Evolutionary conservation across 1,140 invertebrate genomes (phyloP), one percentile per base, ranked within the genome.

Genomic region (Antheraea mylitta): DNA sequence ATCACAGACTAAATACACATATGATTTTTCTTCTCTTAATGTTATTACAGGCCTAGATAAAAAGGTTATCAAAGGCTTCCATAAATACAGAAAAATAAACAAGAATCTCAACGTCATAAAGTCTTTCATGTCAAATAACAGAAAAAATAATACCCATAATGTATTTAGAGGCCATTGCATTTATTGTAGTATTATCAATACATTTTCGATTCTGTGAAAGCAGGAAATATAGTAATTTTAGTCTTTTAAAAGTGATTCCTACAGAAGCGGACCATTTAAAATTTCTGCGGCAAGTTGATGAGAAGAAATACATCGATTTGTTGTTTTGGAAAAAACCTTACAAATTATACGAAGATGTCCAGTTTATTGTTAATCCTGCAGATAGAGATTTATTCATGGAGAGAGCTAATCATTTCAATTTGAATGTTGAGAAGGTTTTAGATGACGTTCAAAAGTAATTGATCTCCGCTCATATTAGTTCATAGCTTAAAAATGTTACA

Each of bases 291-390:
- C 85, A 81, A 65, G 67, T 87, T 10, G 82, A 83, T 19, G 66
- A 64, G 6, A 70, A 85, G 30, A 85, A 86, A 58, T 89, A 88
- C 38, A 77, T 87, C 0, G 78, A 89, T 58, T 72, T 87, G 0
- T 74, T 83, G 13, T 89, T 87, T 72, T 88, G 85, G 82, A 77
- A 78, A 18, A 85, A 75, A 45, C 87, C 89, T 0, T 77, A 71
- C n/a, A 87, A 80, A 61, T 53, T 89, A 16, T 80, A 75, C 53
- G 72, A 77, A 36, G 74, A 81, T 68, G 74, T 88, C 0, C 85
- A 89, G 58, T 68, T 90, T 18, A 69, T 89, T n/a, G 82, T 91
- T 0, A 75, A 75, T 73, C 80, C 81, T 22, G 58, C 36, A 0
- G 79, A 88, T 30, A 70, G 70, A 7, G 74, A 78, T 9, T 16